Conservation (phyloP, 1,140 invertebrate genomes). For the Copidosoma floridanum region DNA sequence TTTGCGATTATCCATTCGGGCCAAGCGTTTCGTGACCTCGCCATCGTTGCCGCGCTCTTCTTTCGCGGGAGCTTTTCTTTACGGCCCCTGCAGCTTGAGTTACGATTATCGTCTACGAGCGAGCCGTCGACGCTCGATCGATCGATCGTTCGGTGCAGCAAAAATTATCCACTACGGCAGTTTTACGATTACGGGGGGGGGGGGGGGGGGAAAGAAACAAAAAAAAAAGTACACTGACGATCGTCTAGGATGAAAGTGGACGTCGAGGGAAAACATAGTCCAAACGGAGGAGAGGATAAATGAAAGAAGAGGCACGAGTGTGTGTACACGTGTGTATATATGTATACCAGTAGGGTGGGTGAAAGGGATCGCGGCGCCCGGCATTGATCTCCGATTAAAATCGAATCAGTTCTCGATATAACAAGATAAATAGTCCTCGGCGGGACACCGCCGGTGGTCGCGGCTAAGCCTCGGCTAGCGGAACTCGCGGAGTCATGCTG, state of each 20-base stretch:
- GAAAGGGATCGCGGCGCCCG: conserved; percentile 27
- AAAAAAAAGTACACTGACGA: too few species aligned
- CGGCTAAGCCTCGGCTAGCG: conserved; percentile 29
- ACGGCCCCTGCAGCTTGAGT: conserved; percentile 2
- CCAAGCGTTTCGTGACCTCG: conserved; percentile 26
- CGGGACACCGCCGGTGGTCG: conserved; percentile 45
- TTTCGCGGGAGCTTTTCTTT: conserved; percentile 21
- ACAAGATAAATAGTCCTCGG: conserved; percentile 50
- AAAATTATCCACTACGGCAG: too few species aligned
- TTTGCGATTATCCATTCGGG: conserved; percentile 38
- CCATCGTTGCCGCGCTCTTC: conserved; percentile 32
- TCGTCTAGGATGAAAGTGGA: too few species aligned
- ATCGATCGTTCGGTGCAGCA: too few species aligned
- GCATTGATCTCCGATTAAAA: conserved; percentile 49
- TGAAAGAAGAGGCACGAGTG: conserved; percentile 29
- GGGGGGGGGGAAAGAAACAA: too few species aligned
- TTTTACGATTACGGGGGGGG: too few species aligned
- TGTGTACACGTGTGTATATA: too few species aligned
- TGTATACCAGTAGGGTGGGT: too few species aligned
- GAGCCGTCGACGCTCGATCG: too few species aligned
- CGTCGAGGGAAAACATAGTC: neutral
- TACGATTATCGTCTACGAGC: too few species aligned
- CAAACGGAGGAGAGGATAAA: conserved; percentile 15
- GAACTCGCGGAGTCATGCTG: conserved; percentile 46
- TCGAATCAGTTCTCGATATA: conserved; percentile 45